These are phyloP conservation scores for Plecotus auritus DNA, from an alignment of 2,113 vertebrate species.

Conservation along the genomic window DNA sequence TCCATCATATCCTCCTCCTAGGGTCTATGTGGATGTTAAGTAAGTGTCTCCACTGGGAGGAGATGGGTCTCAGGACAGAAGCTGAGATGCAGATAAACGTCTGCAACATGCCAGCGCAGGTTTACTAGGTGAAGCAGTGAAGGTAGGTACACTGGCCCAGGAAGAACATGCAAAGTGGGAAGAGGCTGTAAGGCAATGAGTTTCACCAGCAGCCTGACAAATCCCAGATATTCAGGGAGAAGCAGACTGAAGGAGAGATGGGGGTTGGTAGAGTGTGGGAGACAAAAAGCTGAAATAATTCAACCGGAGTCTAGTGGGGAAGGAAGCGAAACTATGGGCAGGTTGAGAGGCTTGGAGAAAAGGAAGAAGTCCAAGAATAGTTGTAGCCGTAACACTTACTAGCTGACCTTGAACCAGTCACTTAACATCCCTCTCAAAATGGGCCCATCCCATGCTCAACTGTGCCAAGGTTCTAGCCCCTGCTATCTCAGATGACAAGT, in stretches of 20 bases:
- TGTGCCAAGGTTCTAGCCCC: background rate
- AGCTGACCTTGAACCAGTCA: background rate
- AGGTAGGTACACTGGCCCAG: background rate
- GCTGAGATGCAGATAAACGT: background rate
- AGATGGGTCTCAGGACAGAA: background rate
- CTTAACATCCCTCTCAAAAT: background rate
- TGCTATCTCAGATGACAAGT: background rate
- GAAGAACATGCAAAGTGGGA: background rate
- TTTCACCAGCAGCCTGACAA: background rate
- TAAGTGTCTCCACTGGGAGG: background rate
- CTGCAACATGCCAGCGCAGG: background rate
- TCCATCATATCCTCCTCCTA: background rate
- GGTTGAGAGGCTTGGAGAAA: background rate
- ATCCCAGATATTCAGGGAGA: background rate
- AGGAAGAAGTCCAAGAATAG: background rate
- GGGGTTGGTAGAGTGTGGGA: background rate
- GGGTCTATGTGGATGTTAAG: background rate
- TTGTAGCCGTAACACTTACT: background rate
- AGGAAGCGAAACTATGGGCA: background rate
- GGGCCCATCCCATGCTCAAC: background rate
- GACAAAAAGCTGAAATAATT: background rate
- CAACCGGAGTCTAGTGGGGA: background rate
- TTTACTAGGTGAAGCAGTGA: background rate
- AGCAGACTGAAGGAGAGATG: accelerated
- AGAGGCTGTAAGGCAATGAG: background rate